phyloP scores from a whole-genome alignment of 1,140 invertebrate species.

The Yoshiicerus persimilis region DNA sequence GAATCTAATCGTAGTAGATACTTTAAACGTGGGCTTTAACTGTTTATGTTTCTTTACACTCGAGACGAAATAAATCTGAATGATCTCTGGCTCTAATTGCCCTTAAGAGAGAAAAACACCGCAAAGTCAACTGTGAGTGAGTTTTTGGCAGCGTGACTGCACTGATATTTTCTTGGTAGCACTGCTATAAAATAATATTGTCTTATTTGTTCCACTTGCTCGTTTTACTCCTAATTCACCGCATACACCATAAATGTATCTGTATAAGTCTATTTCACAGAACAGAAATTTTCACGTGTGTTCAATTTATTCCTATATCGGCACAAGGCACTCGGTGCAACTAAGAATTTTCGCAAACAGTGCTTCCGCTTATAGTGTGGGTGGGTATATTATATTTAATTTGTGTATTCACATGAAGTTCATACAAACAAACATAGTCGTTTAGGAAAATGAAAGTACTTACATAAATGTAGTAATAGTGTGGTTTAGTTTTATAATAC shows the following conservation, averaged over 20 bases:
- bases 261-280: no score
- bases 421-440: no score
- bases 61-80: slow-evolving; percentile 19
- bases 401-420: no score
- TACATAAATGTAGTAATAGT: not conserved
- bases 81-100: slow-evolving; percentile 1
- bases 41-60: slow-evolving; percentile 21
- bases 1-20: not conserved
- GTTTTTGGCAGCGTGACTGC: not conserved
- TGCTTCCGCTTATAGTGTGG: no score
- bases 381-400: no score
- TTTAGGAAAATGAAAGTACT: no score
- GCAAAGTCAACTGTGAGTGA: slow-evolving; percentile 13
- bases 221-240: no score
- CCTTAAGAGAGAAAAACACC: not conserved
- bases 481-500: not conserved
- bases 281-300: no score
- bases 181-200: slow-evolving; percentile 7
- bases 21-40: not conserved
- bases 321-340: no score
- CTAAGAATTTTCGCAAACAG: no score
- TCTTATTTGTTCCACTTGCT: not conserved
- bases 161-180: not conserved
- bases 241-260: no score
- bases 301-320: no score